These are phyloP conservation scores for Saguinus imperator DNA, from an alignment of 2,113 vertebrate genomes.

Conservation along the genomic window DNA sequence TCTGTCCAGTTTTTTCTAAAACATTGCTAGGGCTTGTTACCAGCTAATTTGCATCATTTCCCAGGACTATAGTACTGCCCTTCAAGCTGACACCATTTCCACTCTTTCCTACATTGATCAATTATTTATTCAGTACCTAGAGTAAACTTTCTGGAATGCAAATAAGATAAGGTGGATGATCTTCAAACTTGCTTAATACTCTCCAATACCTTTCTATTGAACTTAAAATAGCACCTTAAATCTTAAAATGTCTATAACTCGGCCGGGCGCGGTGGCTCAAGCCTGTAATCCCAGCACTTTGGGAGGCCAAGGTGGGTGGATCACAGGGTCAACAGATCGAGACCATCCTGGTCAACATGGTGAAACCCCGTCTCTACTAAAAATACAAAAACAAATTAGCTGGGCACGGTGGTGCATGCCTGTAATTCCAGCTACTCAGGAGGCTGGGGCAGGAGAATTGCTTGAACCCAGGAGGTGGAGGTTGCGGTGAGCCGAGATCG, in stretches of 20 bases:
- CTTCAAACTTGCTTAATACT: not conserved
- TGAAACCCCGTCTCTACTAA: no score
- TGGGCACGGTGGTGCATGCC: no score
- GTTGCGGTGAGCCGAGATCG: no score
- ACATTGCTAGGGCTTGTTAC: not conserved
- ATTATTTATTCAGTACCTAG: not conserved
- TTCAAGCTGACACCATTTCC: not conserved
- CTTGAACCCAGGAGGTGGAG: no score
- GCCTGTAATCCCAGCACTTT: no score
- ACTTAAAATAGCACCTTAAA: not conserved
- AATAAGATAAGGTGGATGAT: not conserved
- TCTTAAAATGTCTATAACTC: not conserved
- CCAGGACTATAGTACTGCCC: not conserved
- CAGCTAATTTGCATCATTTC: not conserved
- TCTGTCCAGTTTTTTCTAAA: not conserved
- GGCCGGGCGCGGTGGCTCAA: no score
- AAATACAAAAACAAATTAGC: no score
- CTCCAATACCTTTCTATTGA: not conserved
- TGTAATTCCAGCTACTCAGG: no score
- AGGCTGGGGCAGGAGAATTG: no score
- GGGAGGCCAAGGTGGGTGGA: no score
- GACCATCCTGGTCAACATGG: no score
- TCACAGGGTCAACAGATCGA: no score
- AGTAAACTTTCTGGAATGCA: not conserved
- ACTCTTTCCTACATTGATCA: not conserved